Percentiles rank a stretch among this genome's conserved stretches.
These are phyloP conservation scores for Otus sunia DNA, from an alignment of 2,113 vertebrate genomes.

Conservation along the genomic window DNA sequence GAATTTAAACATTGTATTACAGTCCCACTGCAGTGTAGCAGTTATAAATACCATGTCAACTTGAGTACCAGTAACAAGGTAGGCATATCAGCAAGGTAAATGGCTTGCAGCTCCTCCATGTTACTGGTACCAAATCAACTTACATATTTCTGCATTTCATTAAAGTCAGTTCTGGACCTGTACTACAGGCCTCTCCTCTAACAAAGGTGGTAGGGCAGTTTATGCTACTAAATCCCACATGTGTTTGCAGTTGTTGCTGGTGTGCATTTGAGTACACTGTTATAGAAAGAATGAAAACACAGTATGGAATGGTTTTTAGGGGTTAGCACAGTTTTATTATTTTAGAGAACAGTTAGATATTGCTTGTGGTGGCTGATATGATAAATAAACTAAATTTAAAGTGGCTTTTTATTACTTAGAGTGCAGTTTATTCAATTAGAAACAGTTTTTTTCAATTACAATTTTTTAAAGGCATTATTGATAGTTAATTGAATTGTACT, in stretches of 20 bases:
- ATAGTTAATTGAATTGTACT: background rate
- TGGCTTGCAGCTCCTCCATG: background rate
- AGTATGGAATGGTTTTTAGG: conserved; percentile 38
- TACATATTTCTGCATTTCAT: background rate
- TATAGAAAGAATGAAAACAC: conserved; percentile 41
- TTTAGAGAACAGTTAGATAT: conserved; percentile 49
- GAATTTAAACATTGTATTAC: background rate
- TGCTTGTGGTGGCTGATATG: conserved; percentile 48
- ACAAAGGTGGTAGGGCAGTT: background rate
- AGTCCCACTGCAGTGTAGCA: background rate
- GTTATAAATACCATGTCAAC: background rate
- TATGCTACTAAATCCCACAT: background rate
- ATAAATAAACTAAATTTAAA: conserved; percentile 54
- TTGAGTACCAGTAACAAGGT: background rate
- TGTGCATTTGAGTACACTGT: background rate
- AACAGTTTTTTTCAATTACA: background rate
- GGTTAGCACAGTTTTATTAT: conserved; percentile 62
- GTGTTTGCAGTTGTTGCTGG: background rate
- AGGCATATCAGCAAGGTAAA: background rate
- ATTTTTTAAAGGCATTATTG: background rate
- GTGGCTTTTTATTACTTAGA: conserved; percentile 41
- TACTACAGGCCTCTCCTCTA: background rate
- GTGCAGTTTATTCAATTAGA: conserved; percentile 14
- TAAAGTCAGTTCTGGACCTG: background rate
- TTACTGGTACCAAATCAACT: background rate